phyloP scores from a whole-genome alignment of 1,140 invertebrate genomes.

The Druon quercuslanigerum region DNA sequence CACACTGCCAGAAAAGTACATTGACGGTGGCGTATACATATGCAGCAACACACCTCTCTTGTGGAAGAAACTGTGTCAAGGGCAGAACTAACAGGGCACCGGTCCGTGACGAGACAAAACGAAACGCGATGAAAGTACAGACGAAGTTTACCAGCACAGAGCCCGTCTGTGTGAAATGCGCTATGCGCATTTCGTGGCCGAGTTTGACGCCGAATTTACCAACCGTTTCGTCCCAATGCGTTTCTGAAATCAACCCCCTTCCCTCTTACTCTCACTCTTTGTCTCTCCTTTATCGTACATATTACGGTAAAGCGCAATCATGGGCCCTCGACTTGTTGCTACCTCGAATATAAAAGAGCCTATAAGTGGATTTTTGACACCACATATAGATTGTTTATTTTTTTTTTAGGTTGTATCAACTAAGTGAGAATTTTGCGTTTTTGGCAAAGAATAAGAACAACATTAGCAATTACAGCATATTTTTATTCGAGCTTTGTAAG shows the following conservation, averaged over 20 bases:
- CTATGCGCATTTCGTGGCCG: constrained; percentile 31
- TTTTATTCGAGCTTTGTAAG: no score
- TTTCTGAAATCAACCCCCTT: neutral
- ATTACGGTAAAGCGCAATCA: constrained; percentile 25
- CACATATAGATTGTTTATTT: neutral
- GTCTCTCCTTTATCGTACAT: constrained; percentile 15
- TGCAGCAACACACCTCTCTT: constrained; percentile 37
- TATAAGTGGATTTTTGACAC: constrained; percentile 32
- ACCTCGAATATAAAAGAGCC: constrained; percentile 35
- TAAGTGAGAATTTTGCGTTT: no score
- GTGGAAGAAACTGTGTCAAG: constrained; percentile 69
- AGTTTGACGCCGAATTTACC: constrained; percentile 43
- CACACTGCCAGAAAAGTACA: neutral
- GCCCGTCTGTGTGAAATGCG: neutral
- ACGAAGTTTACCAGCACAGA: constrained; percentile 58
- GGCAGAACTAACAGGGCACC: constrained; percentile 64
- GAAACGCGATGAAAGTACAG: constrained; percentile 57
- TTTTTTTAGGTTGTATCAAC: no score
- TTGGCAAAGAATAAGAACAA: no score
- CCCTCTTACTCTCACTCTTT: constrained; percentile 1
- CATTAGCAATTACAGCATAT: no score
- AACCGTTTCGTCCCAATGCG: neutral
- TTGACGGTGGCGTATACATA: neutral
- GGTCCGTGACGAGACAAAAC: constrained; percentile 68
- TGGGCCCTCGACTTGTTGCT: constrained; percentile 10